Conservation (phyloP, 2,888 invertebrate species). For the Thymelicus lineola region DNA sequence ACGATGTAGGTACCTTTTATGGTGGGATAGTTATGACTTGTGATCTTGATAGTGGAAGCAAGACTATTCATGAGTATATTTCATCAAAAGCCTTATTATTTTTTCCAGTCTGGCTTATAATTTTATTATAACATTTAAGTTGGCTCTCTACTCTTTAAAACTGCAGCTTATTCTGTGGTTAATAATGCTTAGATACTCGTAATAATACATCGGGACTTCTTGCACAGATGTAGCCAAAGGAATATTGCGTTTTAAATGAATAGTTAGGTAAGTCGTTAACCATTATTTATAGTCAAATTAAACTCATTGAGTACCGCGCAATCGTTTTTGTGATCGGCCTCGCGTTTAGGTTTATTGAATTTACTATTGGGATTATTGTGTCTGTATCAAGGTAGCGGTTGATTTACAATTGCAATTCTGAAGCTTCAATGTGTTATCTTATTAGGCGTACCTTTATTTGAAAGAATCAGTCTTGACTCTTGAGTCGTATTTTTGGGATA, state of each 20-base stretch:
- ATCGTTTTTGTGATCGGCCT: conserved; percentile 16
- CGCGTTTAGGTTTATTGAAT: conserved; percentile 18
- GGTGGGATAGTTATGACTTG: too few species aligned
- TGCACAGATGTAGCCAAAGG: not conserved
- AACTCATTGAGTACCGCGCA: not conserved
- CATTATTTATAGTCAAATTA: conserved; percentile 18
- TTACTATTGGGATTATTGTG: conserved; percentile 8
- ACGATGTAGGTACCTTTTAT: too few species aligned
- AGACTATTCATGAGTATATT: too few species aligned
- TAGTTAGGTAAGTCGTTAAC: conserved; percentile 1
- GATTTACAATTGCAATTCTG: conserved; percentile 12
- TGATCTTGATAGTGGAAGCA: too few species aligned
- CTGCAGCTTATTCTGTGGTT: too few species aligned
- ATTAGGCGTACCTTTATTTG: not conserved
- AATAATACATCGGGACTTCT: too few species aligned
- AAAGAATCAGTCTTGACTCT: not conserved
- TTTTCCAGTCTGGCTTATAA: too few species aligned
- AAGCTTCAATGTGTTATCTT: not conserved
- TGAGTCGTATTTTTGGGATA: too few species aligned
- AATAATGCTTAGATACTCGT: too few species aligned
- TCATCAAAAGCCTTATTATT: too few species aligned
- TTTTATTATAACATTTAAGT: too few species aligned
- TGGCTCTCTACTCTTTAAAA: too few species aligned
- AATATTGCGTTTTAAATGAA: not conserved
- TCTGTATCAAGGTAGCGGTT: conserved; percentile 8